A percentile compares a stretch with the other conserved stretches of the same genome.
phyloP scores from a whole-genome alignment of 2,113 vertebrate species.

The Ranitomeya imitator region DNA sequence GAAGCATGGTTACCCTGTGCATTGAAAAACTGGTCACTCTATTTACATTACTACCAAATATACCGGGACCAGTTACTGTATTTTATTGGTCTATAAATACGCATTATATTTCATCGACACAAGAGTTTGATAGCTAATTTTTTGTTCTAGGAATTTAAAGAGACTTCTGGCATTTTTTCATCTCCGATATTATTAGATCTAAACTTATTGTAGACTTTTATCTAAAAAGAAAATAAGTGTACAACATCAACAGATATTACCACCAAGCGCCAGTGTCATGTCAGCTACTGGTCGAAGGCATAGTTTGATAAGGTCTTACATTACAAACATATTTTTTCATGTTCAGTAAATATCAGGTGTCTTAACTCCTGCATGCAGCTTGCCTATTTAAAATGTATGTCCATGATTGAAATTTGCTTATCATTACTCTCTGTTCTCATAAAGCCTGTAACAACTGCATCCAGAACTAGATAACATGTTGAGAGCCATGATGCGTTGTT shows the following conservation, averaged over 20 bases:
- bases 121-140: neutral
- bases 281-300: neutral
- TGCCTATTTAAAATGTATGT: neutral
- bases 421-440: neutral
- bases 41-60: neutral
- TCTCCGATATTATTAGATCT: neutral
- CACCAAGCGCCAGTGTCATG: neutral
- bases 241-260: neutral
- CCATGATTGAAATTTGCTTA: neutral
- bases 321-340: neutral
- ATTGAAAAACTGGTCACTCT: neutral
- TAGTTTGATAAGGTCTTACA: neutral
- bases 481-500: neutral
- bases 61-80: neutral
- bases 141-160: neutral
- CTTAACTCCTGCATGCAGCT: neutral
- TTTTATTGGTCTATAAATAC: neutral
- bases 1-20: neutral
- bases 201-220: neutral
- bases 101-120: neutral
- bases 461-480: neutral
- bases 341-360: neutral
- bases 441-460: neutral
- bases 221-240: neutral
- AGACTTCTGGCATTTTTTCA: neutral